phyloP scores from a whole-genome alignment of 1,140 invertebrate genomes.

The Drosophila dunni region DNA sequence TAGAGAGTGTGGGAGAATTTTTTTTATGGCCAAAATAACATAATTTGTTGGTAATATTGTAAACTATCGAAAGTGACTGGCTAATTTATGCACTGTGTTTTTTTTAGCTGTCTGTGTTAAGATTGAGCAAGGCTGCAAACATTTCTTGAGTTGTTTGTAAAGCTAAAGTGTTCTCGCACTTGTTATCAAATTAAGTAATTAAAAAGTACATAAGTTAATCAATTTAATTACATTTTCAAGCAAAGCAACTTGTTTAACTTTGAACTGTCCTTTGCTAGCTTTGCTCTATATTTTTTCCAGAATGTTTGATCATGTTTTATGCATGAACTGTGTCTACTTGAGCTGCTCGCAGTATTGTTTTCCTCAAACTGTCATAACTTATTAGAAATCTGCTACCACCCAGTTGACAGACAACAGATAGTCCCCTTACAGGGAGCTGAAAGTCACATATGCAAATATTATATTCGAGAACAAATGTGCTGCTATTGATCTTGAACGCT shows the following conservation, averaged over 20 bases:
- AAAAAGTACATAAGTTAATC: constrained; percentile 17
- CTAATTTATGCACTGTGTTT: constrained; percentile 53
- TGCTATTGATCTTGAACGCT: constrained; percentile 70
- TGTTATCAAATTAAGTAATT: constrained; percentile 3
- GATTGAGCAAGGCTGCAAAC: constrained; percentile 31
- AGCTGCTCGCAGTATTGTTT: constrained; percentile 56
- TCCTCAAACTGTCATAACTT: constrained; percentile 67
- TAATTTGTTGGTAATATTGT: constrained; percentile 76
- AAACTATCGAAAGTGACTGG: constrained; percentile 70
- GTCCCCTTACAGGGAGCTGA: constrained; percentile 55
- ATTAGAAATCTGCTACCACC: constrained; percentile 41
- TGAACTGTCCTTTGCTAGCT: constrained; percentile 29
- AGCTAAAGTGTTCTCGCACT: not conserved
- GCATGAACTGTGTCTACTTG: constrained; percentile 46
- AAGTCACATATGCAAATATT: constrained; percentile 64
- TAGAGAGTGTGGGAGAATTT: constrained; percentile 79
- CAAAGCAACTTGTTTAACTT: constrained; percentile 2
- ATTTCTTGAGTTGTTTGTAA: constrained; percentile 3
- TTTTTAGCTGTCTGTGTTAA: constrained; percentile 21
- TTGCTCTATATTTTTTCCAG: constrained; percentile 42
- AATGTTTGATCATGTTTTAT: constrained; percentile 61
- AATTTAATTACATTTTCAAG: constrained; percentile 1
- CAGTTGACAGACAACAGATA: constrained; percentile 44
- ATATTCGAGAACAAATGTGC: constrained; percentile 35
- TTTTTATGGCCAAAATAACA: constrained; percentile 7